A percentile compares a stretch with the other conserved stretches of the same genome.
These are phyloP conservation scores for Oreochromis tanganicae DNA, from an alignment of 2,113 vertebrate genomes.

Conservation along the genomic window DNA sequence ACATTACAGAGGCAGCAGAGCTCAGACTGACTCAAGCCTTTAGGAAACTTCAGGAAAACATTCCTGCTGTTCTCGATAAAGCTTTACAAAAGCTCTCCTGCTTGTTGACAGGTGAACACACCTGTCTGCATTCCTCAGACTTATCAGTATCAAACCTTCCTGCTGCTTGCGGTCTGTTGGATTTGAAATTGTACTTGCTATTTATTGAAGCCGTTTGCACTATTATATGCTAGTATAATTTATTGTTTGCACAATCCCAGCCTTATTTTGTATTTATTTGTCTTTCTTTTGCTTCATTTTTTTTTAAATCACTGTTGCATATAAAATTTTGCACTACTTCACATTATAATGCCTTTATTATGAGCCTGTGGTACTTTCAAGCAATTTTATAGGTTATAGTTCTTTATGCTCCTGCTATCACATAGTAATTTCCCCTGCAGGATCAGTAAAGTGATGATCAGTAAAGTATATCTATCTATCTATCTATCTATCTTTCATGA, in stretches of 20 bases:
- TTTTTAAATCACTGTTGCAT: neutral
- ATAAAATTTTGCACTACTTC: neutral
- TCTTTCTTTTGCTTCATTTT: neutral
- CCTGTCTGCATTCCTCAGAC: neutral
- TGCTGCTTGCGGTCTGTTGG: neutral
- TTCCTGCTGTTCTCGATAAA: neutral
- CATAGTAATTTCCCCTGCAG: neutral
- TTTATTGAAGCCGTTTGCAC: neutral
- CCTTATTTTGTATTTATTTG: neutral
- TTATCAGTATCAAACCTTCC: neutral
- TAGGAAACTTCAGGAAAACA: neutral
- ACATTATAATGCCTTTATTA: neutral
- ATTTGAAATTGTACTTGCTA: neutral
- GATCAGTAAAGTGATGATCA: neutral
- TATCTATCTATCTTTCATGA: neutral
- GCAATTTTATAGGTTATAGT: neutral
- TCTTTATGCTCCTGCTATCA: neutral
- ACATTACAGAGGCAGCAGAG: neutral
- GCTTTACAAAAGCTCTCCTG: neutral
- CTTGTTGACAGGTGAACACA: neutral
- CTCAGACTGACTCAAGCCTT: neutral
- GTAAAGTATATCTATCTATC: neutral
- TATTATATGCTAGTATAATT: neutral
- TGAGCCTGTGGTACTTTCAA: neutral
- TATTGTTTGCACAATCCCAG: neutral